Conservation (phyloP, 2,888 invertebrate genomes). For the Phalera bucephala region DNA sequence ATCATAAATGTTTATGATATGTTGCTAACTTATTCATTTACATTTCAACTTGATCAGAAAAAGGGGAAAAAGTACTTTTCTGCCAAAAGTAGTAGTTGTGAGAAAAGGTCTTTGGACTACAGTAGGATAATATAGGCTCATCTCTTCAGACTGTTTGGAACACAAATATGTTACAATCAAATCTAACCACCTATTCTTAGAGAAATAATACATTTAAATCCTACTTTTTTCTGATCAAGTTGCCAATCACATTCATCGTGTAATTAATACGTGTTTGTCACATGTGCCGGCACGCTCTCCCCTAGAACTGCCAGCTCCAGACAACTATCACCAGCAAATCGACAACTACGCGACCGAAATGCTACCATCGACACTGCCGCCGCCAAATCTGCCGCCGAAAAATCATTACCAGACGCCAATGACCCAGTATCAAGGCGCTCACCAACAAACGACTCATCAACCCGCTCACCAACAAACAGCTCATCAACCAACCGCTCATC, state of each 20-base stretch:
- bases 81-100: too few species aligned
- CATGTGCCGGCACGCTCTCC: slow-evolving; percentile 9
- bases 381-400: slow-evolving; percentile 63
- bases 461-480: slow-evolving; percentile 27
- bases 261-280: slow-evolving; percentile 48
- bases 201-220: too few species aligned
- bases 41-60: slow-evolving; percentile 6
- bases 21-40: slow-evolving; percentile 6
- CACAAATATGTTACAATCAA: too few species aligned
- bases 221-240: slow-evolving; percentile 32
- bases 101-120: too few species aligned
- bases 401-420: slow-evolving; percentile 67
- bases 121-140: too few species aligned
- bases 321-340: slow-evolving; percentile 77
- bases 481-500: slow-evolving; percentile 8
- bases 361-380: slow-evolving; percentile 54
- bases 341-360: slow-evolving; percentile 76
- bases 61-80: too few species aligned
- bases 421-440: slow-evolving; percentile 32
- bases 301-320: slow-evolving; percentile 62
- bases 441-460: slow-evolving; percentile 28
- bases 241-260: slow-evolving; percentile 25
- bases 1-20: slow-evolving; percentile 1
- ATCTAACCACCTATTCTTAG: too few species aligned
- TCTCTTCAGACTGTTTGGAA: too few species aligned